Base-by-base conservation (phyloP, 2,797 vertebrate genomes). In the Gymnopithys bicolor region DNA sequence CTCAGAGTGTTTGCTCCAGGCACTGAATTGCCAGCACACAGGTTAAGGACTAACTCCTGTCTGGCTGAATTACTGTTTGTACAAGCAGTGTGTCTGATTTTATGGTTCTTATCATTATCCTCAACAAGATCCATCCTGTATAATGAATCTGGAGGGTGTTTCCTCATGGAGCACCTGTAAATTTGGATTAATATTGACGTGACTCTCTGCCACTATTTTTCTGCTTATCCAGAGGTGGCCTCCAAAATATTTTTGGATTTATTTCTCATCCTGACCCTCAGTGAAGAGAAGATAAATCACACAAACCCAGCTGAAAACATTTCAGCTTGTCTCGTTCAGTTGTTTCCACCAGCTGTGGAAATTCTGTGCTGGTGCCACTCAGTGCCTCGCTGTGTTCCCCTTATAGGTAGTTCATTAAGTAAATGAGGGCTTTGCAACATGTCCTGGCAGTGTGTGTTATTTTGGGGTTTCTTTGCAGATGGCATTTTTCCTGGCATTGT, bases 361-460 rank as follows among this genome's bases (percentile, higher is more conserved):
- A 89, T 53, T 86, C 43, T 79, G 74, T 76, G 87, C 78, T 81
- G 81, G 66, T 90, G 46, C 59, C 13, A 10, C 63, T 58, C 64
- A 32, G 22, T 66, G 51, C 63, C 39, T 89, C 62, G 84, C 53
- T 69, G 27, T n/a, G 53, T 6, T 19, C 35, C 64, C 35, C 73
- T 84, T 66, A 56, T 30, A 89, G 81, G 43, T 63, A 78, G 66
- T 60, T 95, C 80, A 71, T 91, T 91, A 93, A 91, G 92, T 88
- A 88, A 93, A 92, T 75, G 64, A 94, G 43, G 45, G 66, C 78
- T 92, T 80, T 84, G 85, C 83, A 39, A 33, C 37, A 19, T n/a
- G 15, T 91, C 75, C 77, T 46, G 59, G 69, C 25, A 32, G 23
- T 21, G 64, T 19, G 49, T 35, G 91, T 37, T 94, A 79, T 89